Conservation (phyloP, 2,113 vertebrate species). For the Dicrurus megarhynchus region DNA sequence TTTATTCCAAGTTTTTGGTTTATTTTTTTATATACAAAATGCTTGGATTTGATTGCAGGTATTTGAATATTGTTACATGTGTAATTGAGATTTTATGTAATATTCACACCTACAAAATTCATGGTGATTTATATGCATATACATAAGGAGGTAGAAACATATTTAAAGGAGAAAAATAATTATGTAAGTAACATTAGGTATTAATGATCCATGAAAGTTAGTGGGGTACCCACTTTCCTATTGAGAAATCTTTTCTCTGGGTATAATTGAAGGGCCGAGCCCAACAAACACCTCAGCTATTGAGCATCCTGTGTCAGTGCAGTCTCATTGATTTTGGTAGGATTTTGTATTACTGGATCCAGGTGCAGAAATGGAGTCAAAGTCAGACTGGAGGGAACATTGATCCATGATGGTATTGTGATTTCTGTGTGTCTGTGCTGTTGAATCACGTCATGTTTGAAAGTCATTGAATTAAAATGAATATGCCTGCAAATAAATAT, state of each 20-base stretch:
- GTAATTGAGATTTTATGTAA: neutral
- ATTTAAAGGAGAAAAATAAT: neutral
- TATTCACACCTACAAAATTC: neutral
- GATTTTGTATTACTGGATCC: neutral
- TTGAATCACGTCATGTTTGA: neutral
- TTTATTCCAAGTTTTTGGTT: neutral
- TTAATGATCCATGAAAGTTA: neutral
- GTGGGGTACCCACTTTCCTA: neutral
- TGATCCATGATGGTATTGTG: neutral
- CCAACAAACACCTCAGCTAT: neutral
- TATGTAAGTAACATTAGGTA: neutral
- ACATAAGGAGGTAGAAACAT: neutral
- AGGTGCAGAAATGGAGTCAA: neutral
- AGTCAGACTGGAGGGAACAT: neutral
- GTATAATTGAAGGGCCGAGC: neutral
- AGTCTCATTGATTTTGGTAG: neutral
- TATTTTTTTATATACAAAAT: neutral
- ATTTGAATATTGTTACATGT: neutral
- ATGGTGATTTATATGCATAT: neutral
- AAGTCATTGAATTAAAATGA: conserved; percentile 12
- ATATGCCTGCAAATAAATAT: neutral
- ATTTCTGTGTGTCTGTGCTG: neutral
- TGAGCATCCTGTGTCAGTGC: neutral
- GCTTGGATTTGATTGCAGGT: neutral
- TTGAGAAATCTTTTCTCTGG: neutral